A percentile compares a stretch with the other conserved stretches of the same genome.
phyloP scores from a whole-genome alignment of 37 sponge, comb jelly and placozoan species.

The Agelas oroides region DNA sequence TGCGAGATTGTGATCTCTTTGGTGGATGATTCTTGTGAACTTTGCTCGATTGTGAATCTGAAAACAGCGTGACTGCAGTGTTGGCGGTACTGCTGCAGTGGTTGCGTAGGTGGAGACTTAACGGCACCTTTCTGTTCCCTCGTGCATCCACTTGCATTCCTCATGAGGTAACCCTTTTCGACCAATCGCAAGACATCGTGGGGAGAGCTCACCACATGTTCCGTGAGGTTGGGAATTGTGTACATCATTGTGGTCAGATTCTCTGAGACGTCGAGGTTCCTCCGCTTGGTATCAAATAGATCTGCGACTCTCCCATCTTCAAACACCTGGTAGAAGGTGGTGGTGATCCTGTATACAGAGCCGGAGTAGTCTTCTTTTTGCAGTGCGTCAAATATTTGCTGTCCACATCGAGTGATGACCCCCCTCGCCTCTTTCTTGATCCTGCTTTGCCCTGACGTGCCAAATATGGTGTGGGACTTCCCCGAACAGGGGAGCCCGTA shows the following conservation, averaged over 20 bases:
- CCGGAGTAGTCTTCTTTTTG: neutral
- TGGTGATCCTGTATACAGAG: conserved; percentile 5
- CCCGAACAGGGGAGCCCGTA: conserved; percentile 63
- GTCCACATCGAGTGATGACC: conserved; percentile 37
- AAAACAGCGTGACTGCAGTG: conserved; percentile 72
- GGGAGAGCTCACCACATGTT: conserved; percentile 28
- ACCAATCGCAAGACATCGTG: conserved; percentile 49
- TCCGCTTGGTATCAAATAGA: conserved; percentile 57
- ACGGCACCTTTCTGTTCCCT: conserved; percentile 6
- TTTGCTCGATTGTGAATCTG: conserved; percentile 26
- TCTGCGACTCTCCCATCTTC: conserved; percentile 70
- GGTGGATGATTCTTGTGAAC: neutral
- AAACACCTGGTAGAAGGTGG: conserved; percentile 64
- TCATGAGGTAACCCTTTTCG: conserved; percentile 67
- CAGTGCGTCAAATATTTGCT: conserved; percentile 33
- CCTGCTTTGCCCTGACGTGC: conserved; percentile 61
- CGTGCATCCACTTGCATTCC: conserved; percentile 70
- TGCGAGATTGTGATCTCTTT: conserved; percentile 10
- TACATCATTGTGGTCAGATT: neutral
- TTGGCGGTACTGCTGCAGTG: conserved; percentile 21
- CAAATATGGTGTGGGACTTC: conserved; percentile 63
- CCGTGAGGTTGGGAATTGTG: conserved; percentile 27
- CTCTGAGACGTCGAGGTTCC: conserved; percentile 24
- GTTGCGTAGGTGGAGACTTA: neutral
- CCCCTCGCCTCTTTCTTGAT: conserved; percentile 60